These are phyloP conservation scores for Allacma fusca DNA, from an alignment of 2,888 invertebrate species.

Conservation along the genomic window DNA sequence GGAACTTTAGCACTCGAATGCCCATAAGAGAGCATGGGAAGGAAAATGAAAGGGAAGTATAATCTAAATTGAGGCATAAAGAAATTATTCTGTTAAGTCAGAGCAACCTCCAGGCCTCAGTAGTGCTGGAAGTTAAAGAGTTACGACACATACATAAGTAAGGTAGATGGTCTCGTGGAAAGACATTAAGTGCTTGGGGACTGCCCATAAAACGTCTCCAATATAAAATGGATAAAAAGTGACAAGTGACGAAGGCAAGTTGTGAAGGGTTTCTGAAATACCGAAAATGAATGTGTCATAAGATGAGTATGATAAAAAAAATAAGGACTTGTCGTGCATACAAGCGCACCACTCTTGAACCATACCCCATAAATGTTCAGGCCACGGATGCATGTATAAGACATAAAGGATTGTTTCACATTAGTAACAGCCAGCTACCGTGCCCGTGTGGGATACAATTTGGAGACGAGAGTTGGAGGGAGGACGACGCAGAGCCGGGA, in stretches of 20 bases:
- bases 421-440: no score
- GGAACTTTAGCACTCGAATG: no score
- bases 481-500: not conserved
- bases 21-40: constrained; percentile 19
- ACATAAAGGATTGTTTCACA: no score
- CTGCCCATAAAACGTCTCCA: constrained; percentile 12
- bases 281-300: constrained; percentile 18
- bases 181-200: constrained; percentile 34
- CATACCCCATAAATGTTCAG: no score
- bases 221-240: constrained; percentile 33
- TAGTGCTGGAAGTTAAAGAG: not conserved
- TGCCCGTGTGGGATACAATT: no score
- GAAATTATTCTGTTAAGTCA: constrained; percentile 4
- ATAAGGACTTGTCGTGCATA: no score
- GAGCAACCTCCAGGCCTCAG: not conserved
- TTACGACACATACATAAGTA: no score
- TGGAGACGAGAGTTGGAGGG: not conserved
- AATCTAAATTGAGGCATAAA: constrained; percentile 16
- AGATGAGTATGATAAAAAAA: not conserved
- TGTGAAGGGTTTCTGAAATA: not conserved
- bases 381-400: no score
- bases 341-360: no score
- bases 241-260: constrained; percentile 40
- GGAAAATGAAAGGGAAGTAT: not conserved
- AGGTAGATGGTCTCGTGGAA: no score